Base-by-base conservation (phyloP, 2,797 vertebrate species). In the Erethizon dorsatum region DNA sequence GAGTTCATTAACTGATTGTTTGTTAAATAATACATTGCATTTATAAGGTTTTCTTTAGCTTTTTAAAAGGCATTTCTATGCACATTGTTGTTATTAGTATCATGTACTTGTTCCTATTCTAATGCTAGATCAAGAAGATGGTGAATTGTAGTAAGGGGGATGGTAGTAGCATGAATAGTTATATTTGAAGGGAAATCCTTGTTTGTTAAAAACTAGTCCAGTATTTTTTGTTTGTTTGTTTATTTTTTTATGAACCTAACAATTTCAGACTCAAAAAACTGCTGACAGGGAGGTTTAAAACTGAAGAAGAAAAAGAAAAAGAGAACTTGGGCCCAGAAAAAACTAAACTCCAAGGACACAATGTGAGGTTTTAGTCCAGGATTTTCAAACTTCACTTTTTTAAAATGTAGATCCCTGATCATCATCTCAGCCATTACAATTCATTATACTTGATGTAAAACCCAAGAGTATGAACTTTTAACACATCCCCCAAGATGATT, bases 11-110 rank as follows among this genome's bases (percentile, higher is more conserved):
- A 94, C 78, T 75, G 50, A 86, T 22, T 75, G 9, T 87, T 73
- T 69, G 41, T 91, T 92, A 82, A 94, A 85, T 78, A 95, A 96
- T 88, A 63, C 79, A 90, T 78, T 63, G 56, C 71, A 88, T 85
- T 83, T 95, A 73, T 79, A 63, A 71, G 28, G 8, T 47, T 12
- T 15, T 92, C 96, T 90, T 94, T 86, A 96, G 93, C 63, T 91
- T 83, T 82, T 79, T 95, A 77, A 94, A 93, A 87, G 41, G 45
- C 50, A 86, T 9, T 75, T 95, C 57, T 15, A 37, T 22, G 8
- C 26, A 87, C 7, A 71, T 50, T 84, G 54, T 71, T 69, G 33
- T 82, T 90, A 88, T 24, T 80, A 69, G 90, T 69, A 69, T 69
- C 63, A 69, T 69, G 41, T 47, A 45, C n/a, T 85, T n/a, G 24